Base-by-base conservation (phyloP, 1,140 invertebrate genomes). In the Liolophura sinensis region DNA sequence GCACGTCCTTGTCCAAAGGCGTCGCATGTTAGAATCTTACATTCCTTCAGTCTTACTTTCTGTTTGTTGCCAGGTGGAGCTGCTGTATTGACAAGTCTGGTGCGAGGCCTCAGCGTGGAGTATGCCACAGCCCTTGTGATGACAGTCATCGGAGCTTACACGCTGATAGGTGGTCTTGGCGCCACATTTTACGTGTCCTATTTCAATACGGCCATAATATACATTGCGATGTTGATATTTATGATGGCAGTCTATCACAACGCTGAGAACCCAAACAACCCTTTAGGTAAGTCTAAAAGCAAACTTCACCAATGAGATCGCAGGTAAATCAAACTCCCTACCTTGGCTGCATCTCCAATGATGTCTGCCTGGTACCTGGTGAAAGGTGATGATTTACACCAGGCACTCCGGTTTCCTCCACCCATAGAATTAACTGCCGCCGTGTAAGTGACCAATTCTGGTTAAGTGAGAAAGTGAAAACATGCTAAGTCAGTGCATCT, bases 101-200 rank as follows among this genome's bases (percentile, higher is more conserved):
- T 82, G 9, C 67, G 78, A 18, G 68, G 73, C 27, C 74, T 85
- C 31, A 73, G 71, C 49, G 73, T 82, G 27, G 83, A 83, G 59
- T 76, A 82, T 49, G 80, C 82, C 12, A 82, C 79, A 0, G 70
- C 78, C 12, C 62, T 85, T 25, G 72, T 84, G 52, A 74, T 78
- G 1, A 69, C 72, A 3, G 75, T 83, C 11, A 81, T 84, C 16
- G 83, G 80, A 3, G 75, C 78, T 12, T 85, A 85, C 66, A 84
- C 82, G 1, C 72, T 84, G 51, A 83, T 84, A 57, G 84, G 84
- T 0, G 84, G 84, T 11, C 71, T 85, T 0, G 83, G 83, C 0
- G 82, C 83, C 6, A 83, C 83, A 0, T 83, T 85, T 64, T 85
- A 85, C 67, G 83, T 85, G 12, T 82, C 82, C 12, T 85, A 84